Base-by-base conservation (phyloP, 1,140 invertebrate genomes). In the Apis florea region DNA sequence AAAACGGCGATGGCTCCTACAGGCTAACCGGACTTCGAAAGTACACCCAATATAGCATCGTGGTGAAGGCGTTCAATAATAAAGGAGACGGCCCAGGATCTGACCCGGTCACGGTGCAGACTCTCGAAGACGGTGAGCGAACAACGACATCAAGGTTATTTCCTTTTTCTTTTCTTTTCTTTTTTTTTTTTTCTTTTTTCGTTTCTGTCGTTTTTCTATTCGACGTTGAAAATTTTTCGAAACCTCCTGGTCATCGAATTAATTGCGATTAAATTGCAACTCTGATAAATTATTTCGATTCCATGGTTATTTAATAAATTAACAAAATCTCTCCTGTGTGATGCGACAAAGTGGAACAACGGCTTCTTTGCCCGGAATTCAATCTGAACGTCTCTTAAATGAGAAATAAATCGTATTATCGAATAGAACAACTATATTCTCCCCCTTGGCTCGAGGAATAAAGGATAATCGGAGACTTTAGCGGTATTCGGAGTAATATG, bases 51-150 rank as follows among this genome's bases (percentile, higher is more conserved):
- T 98, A 98, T 91, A 95, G 95, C 61, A 94, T 97, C 21, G 95
- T 96, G 15, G 95, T 98, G 3, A 95, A 97, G 87, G 97, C 97
- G 2, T 97, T 96, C 91, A 98, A 98, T 92, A 95, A 94, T 64
- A 96, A 97, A 87, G 97, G 97, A 8, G 95, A 96, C 71, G 97
- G 97, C 5, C 97, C 97, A 0, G 93, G 94, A 4, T 96, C 95
- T 12, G 95, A 96, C 51, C 94, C 95, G 0, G 95, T 96, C 47
- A 94, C 95, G 11, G 96, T 96, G 24, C 96, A 96, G 61, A 98
- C 97, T 1, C 93, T 97, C 47, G 97, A 97, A 94, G 97, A 97
- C 94, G 96, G 96, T 97, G 92, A 92, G 90, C 85, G 21, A 73
- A n/a, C 19, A 73, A n/a, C 19, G 21, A 12, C 17, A 47, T 58